Evolutionary conservation across 2,888 invertebrate species (phyloP), one percentile per base, ranked within the genome.

Genomic region (Microplitis deprimator): DNA sequence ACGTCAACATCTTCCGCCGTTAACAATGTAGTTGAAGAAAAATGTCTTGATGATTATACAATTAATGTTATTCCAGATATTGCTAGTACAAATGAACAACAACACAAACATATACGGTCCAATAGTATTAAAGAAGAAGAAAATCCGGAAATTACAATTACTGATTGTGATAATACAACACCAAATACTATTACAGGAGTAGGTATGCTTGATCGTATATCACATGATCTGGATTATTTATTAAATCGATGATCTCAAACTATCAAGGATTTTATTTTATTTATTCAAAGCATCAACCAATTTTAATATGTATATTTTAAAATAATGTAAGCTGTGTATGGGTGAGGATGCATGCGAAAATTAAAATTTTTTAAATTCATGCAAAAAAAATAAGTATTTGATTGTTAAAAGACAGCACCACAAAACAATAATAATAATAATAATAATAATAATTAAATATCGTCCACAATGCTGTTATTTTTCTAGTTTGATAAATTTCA

Each of bases 191-290:
- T 39, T 67, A 29, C 50, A 50, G 50, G 50, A 50, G 50, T 1
- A 10, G 94, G 93, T 77, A 94, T 96, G 92, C 90, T 96, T 71
- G 94, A 95, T 90, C 93, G 95, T 87, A 96, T 96, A 85, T 94
- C 95, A 1, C 94, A 94, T 86, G 96, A 96, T 90, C 91, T 96
- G 83, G 95, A 96, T 90, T 96, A 95, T 90, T 91, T 96, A 83
- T 91, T 96, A 79, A 96, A 96, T 89, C 92, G 95, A 79, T 93
- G 91, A 79, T 91, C 8, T 29, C 65, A 65, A 65, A 65, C 17
- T 65, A 38, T 13, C 20, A 65, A 65, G 17, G 10, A 20, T 29
- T 29, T 29, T 29, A 29, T 29, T 29, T 50, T 50, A 50, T 50
- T 50, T 50, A 50, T 50, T 50, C 1, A 8, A 50, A 50, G 13